Conservation (phyloP, 2,888 invertebrate species). For the Hemaris fuciformis region DNA sequence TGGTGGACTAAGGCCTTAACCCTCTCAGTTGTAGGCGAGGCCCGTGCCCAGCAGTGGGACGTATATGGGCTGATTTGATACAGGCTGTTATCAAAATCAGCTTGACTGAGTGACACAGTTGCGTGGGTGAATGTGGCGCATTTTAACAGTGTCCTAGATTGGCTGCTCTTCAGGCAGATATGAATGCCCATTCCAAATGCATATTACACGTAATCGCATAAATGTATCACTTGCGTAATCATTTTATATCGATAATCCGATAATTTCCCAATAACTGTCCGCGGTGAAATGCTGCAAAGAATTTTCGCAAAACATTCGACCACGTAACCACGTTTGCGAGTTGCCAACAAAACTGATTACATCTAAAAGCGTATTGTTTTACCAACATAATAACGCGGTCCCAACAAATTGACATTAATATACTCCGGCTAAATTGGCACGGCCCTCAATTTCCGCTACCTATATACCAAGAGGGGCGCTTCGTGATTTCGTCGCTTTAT, state of each 20-base stretch:
- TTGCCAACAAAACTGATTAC: constrained; percentile 7
- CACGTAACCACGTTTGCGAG: neutral
- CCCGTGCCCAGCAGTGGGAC: too few species aligned
- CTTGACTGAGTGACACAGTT: too few species aligned
- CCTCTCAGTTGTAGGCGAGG: too few species aligned
- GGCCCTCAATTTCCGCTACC: neutral
- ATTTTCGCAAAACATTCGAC: neutral
- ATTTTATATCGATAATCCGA: neutral
- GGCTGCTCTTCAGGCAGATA: too few species aligned
- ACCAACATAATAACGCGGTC: neutral
- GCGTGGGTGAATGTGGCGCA: too few species aligned
- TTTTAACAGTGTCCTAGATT: too few species aligned
- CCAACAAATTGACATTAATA: neutral
- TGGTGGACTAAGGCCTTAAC: too few species aligned
- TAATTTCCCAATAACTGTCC: neutral
- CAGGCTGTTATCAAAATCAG: too few species aligned
- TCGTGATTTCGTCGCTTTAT: neutral
- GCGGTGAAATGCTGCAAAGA: neutral
- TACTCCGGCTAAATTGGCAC: neutral
- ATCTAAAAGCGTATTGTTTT: constrained; percentile 11
- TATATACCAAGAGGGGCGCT: neutral
- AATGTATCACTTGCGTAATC: neutral
- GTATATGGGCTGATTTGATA: too few species aligned
- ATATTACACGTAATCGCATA: neutral
- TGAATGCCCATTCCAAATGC: neutral